phyloP scores from a whole-genome alignment of 1,140 invertebrate genomes.

The Drosophila bocqueti region DNA sequence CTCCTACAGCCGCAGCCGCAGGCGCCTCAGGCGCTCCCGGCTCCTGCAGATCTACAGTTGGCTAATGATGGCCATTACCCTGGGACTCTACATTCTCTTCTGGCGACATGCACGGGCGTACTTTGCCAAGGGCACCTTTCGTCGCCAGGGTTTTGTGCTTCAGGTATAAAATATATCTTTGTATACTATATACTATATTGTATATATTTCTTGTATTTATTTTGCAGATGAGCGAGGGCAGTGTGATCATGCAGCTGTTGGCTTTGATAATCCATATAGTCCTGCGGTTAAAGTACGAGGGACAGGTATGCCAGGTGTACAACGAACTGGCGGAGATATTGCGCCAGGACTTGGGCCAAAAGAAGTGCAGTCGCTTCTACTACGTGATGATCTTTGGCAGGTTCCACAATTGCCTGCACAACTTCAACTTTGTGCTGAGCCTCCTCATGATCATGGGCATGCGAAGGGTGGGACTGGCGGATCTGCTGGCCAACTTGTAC shows the following conservation, averaged over 20 bases:
- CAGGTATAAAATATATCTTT: not conserved
- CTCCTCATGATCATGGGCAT: not conserved
- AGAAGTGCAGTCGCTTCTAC: constrained; percentile 13
- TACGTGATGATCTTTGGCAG: constrained; percentile 12
- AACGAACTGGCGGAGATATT: constrained; percentile 17
- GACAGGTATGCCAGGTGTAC: constrained; percentile 3
- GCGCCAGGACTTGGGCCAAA: not conserved
- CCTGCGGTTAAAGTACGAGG: not conserved
- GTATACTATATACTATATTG: no score
- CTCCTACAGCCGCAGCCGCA: not conserved
- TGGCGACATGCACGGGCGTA: not conserved
- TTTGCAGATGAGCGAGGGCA: not conserved
- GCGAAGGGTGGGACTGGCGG: not conserved
- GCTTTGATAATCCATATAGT: not conserved
- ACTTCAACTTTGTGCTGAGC: constrained; percentile 21
- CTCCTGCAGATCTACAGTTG: constrained; percentile 5
- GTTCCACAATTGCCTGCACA: constrained; percentile 21
- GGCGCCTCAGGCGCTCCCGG: constrained; percentile 1
- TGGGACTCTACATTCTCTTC: not conserved
- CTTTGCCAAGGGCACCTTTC: constrained; percentile 15
- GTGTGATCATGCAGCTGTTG: not conserved
- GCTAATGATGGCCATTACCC: not conserved
- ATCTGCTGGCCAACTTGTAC: constrained; percentile 11
- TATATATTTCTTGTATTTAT: not conserved
- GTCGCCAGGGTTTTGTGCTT: constrained; percentile 1